These are phyloP conservation scores for Xanthorhoe spadicearia DNA, from an alignment of 2,888 invertebrate species.

Conservation along the genomic window DNA sequence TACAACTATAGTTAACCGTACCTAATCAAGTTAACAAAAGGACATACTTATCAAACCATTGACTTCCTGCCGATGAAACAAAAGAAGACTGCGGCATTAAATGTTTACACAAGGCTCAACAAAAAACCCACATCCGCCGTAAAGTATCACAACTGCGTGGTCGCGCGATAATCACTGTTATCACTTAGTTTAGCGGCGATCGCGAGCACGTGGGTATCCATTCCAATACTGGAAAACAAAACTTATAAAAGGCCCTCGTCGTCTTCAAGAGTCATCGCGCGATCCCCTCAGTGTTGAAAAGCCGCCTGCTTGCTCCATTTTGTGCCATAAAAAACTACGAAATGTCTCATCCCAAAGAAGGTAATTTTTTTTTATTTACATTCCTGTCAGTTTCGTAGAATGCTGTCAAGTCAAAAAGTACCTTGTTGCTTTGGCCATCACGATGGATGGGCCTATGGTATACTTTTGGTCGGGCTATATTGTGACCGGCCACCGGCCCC, in stretches of 20 bases:
- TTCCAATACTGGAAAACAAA: slow-evolving; percentile 59
- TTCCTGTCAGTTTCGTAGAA: slow-evolving; percentile 42
- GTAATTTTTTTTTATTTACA: slow-evolving; percentile 58
- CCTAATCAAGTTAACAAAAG: no score
- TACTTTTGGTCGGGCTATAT: slow-evolving; percentile 30
- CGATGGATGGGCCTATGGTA: not conserved
- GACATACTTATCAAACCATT: no score
- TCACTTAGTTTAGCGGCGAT: slow-evolving; percentile 61
- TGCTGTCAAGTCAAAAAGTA: slow-evolving; percentile 44
- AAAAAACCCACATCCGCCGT: not conserved
- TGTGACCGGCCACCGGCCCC: slow-evolving; percentile 12
- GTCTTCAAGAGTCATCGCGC: slow-evolving; percentile 62
- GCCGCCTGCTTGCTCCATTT: slow-evolving; percentile 45
- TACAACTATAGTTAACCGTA: no score
- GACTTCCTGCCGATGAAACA: no score
- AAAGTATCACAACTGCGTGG: slow-evolving; percentile 54
- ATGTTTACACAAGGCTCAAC: not conserved
- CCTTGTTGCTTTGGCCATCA: slow-evolving; percentile 14
- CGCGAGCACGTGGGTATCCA: slow-evolving; percentile 70
- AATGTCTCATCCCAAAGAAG: slow-evolving; percentile 78
- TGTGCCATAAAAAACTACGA: slow-evolving; percentile 40
- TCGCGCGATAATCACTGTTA: slow-evolving; percentile 61
- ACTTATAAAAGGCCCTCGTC: slow-evolving; percentile 75
- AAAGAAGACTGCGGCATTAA: no score
- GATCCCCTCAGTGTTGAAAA: slow-evolving; percentile 54